Evolutionary conservation across 2,797 vertebrate genomes (phyloP), one percentile per base, ranked within the genome.

Genomic region (Epinephelus coioides): DNA sequence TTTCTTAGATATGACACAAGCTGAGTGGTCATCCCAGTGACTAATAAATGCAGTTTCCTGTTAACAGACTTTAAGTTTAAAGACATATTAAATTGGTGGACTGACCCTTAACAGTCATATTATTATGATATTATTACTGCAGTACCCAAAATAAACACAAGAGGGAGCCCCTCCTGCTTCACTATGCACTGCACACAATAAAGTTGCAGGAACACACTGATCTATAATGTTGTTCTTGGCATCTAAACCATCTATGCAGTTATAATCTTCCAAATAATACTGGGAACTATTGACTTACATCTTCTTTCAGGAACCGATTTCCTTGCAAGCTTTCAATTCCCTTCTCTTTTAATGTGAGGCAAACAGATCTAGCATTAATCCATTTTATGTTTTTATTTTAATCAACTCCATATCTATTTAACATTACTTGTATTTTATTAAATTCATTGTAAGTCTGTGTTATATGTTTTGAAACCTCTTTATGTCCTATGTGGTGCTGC

Each of bases 101-200:
- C 5, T 27, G 49, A 19, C 13, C 50, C 10, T 56, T 23, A 23
- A 23, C 25, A 27, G 25, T 27, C 25, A 27, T 27, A 27, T 27
- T 27, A 27, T 27, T 27, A 27, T 27, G 25, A 27, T 27, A 27
- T 27, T 27, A 27, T 27, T 27, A 27, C 4, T 57, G 38, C 40
- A 84, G 21, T 69, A 62, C 53, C 21, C 13, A 23, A 59, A 79
- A 63, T 4, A 12, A 70, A 74, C 90, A 90, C 84, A 83, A 79
- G 89, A 25, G 81, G 85, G 79, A 74, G 71, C 50, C 43, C 6
- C 40, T 79, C 27, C 30, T 25, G 18, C 54, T 70, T 57, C 19
- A 70, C n/a, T 23, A 0, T 55, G 13, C 14, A 30, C 27, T 12
- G n/a, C 12, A 69, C 19, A 69, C 30, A 54, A 0, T 38, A 38